Conservation (phyloP, 2,888 invertebrate genomes). For the Dynastes grantii region DNA sequence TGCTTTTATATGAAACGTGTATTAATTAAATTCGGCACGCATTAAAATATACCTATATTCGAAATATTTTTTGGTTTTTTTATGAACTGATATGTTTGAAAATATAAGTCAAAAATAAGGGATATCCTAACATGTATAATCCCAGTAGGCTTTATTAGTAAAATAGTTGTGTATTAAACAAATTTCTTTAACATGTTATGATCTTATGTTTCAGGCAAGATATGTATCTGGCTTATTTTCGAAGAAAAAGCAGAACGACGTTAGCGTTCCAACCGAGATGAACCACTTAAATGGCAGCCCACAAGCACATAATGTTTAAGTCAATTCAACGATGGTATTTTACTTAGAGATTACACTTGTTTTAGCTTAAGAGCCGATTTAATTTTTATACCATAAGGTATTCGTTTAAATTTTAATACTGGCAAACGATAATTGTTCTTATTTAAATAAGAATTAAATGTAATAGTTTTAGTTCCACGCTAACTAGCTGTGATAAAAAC, state of each 20-base stretch:
- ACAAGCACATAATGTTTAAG: constrained; percentile 47
- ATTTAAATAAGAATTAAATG: constrained; percentile 22
- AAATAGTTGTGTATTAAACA: no score
- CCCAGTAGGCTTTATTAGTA: no score
- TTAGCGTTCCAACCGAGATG: constrained; percentile 43
- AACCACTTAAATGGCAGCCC: constrained; percentile 49
- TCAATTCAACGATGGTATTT: constrained; percentile 10
- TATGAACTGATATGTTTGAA: no score
- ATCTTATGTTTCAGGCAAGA: constrained; percentile 46
- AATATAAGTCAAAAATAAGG: no score
- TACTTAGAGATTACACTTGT: background rate
- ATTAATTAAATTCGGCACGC: no score
- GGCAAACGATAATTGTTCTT: constrained; percentile 7
- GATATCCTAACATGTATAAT: no score
- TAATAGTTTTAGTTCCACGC: constrained; percentile 23
- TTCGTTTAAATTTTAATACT: background rate
- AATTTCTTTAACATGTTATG: background rate
- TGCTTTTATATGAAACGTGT: no score
- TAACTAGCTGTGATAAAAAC: constrained; percentile 33
- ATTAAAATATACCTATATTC: no score
- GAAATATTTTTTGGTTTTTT: no score
- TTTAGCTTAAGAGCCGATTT: background rate
- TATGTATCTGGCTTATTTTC: constrained; percentile 48
- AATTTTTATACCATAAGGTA: constrained; percentile 1
- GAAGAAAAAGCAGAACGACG: constrained; percentile 13